These are phyloP conservation scores for Nanger granti DNA, from an alignment of 2,113 vertebrate genomes.

Conservation along the genomic window DNA sequence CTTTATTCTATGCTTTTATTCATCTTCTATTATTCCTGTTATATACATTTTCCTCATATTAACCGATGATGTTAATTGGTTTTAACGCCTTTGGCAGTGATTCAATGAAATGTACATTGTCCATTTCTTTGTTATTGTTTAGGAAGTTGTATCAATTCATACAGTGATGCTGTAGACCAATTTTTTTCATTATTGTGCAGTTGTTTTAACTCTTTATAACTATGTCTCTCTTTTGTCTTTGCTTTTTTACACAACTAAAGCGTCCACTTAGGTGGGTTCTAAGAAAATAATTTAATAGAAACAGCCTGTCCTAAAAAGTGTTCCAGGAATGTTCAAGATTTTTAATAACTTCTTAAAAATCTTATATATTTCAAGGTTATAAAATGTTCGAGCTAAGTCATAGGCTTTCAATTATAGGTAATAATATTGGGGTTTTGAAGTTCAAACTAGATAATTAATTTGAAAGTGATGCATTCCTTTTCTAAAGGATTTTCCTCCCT, in stretches of 20 bases:
- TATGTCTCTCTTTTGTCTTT: constrained; percentile 2
- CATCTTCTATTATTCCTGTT: not conserved
- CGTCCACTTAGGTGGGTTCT: not conserved
- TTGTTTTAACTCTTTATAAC: not conserved
- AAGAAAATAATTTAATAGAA: not conserved
- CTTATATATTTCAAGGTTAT: not conserved
- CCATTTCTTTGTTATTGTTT: not conserved
- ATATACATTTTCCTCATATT: not conserved
- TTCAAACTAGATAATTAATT: not conserved
- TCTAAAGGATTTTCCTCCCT: not conserved
- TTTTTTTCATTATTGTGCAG: not conserved
- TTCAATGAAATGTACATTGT: not conserved
- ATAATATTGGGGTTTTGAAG: not conserved
- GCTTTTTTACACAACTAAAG: not conserved
- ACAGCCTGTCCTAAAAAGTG: not conserved
- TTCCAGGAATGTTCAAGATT: not conserved
- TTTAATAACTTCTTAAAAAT: not conserved
- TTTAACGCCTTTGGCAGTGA: not conserved
- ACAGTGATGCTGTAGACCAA: not conserved
- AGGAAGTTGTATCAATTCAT: not conserved
- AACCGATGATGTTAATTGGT: not conserved
- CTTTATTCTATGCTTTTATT: not conserved
- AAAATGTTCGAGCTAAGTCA: not conserved
- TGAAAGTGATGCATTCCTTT: not conserved
- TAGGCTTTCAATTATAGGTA: not conserved